Conservation (phyloP, 2,888 invertebrate genomes). For the Morpho deidamia region DNA sequence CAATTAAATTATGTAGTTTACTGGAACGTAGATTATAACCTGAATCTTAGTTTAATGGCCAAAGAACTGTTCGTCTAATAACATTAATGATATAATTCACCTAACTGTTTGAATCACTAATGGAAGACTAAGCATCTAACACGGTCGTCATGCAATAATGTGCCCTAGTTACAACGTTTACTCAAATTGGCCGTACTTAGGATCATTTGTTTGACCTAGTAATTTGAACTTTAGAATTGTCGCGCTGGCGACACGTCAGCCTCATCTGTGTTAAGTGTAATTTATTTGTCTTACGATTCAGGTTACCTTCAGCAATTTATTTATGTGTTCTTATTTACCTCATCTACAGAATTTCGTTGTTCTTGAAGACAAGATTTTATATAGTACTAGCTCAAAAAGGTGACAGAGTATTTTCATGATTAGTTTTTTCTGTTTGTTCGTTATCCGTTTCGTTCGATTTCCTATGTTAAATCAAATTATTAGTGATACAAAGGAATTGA, state of each 20-base stretch:
- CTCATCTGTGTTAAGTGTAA: not conserved
- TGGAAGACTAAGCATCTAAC: slow-evolving; percentile 29
- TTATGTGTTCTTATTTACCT: too few species aligned
- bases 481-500: too few species aligned
- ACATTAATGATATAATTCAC: slow-evolving; percentile 26
- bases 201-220: slow-evolving; percentile 53
- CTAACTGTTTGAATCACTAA: slow-evolving; percentile 28
- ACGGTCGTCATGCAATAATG: slow-evolving; percentile 47
- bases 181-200: slow-evolving; percentile 60
- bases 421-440: too few species aligned
- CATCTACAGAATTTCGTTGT: too few species aligned
- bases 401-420: too few species aligned
- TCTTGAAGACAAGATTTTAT: too few species aligned
- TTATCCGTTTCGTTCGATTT: too few species aligned
- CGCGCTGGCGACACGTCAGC: not conserved
- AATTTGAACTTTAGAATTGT: slow-evolving; percentile 24
- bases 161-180: slow-evolving; percentile 65
- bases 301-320: not conserved
- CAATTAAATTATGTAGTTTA: too few species aligned
- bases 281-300: not conserved
- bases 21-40: not conserved
- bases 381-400: too few species aligned
- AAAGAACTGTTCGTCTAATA: slow-evolving; percentile 12
- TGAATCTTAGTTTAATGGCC: slow-evolving; percentile 4
- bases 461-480: too few species aligned